phyloP scores from a whole-genome alignment of 2,888 invertebrate species.

The Leucophora obtusa region DNA sequence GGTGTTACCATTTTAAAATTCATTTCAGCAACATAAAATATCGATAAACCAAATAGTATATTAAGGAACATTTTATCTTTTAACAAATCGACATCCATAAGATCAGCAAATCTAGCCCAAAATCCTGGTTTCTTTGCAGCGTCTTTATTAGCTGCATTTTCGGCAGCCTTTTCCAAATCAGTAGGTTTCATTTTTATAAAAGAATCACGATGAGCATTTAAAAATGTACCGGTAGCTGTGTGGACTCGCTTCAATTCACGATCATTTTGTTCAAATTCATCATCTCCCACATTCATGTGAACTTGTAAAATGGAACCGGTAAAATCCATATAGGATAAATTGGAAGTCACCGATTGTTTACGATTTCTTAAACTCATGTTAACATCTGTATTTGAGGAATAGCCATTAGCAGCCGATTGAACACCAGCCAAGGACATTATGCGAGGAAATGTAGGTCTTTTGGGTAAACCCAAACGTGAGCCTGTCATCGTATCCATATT shows the following conservation, averaged over 20 bases:
- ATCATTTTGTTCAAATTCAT: conserved; percentile 77
- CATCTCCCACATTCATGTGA: conserved; percentile 81
- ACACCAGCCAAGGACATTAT: conserved; percentile 78
- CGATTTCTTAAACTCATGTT: conserved; percentile 79
- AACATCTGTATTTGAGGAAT: conserved; percentile 79
- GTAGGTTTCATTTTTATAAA: conserved; percentile 77
- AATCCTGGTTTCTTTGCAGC: conserved; percentile 78
- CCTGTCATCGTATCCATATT: conserved; percentile 78
- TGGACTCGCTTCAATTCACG: conserved; percentile 76
- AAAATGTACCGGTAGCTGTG: conserved; percentile 74
- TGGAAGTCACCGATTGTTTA: conserved; percentile 85
- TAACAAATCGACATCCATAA: conserved; percentile 86
- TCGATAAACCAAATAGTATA: conserved; percentile 84
- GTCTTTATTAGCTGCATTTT: conserved; percentile 63
- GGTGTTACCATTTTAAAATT: conserved; percentile 87
- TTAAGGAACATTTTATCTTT: conserved; percentile 87
- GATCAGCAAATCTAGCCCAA: conserved; percentile 81
- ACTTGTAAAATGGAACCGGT: conserved; percentile 86
- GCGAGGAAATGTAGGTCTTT: conserved; percentile 78
- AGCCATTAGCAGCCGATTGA: conserved; percentile 72
- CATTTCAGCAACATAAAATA: conserved; percentile 87
- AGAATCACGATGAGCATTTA: conserved; percentile 74
- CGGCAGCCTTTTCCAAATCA: conserved; percentile 72
- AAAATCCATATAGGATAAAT: conserved; percentile 86
- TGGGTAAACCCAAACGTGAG: conserved; percentile 73